Conservation (phyloP, 2,888 invertebrate genomes). For the Tuberolachnus salignus region DNA sequence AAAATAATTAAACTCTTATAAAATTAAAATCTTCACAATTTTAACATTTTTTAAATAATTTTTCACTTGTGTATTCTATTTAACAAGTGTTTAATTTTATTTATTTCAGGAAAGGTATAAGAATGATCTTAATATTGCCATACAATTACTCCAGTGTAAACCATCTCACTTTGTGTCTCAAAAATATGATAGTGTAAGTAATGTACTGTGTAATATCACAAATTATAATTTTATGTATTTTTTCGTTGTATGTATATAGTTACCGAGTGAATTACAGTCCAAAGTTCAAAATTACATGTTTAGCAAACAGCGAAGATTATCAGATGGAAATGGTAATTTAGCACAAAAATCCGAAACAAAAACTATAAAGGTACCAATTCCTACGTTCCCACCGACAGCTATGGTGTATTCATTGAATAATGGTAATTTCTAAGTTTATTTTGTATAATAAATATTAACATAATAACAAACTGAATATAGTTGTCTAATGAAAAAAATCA, state of each 20-base stretch:
- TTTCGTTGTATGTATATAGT: conserved; percentile 66
- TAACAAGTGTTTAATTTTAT: too few species aligned
- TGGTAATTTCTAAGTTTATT: conserved; percentile 51
- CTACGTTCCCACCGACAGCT: conserved; percentile 83
- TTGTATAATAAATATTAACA: conserved; percentile 56
- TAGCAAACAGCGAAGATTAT: conserved; percentile 67
- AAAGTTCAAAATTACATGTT: conserved; percentile 81
- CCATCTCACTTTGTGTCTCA: conserved; percentile 93
- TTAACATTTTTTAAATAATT: too few species aligned
- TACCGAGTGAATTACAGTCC: conserved; percentile 89
- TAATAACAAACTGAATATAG: too few species aligned
- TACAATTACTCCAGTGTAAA: conserved; percentile 92
- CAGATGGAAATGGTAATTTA: conserved; percentile 62
- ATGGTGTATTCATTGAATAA: conserved; percentile 72
- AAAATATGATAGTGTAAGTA: conserved; percentile 83
- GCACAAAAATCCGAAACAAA: conserved; percentile 64
- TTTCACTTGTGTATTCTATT: too few species aligned
- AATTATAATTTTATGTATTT: background rate
- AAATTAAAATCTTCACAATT: too few species aligned
- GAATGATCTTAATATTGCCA: conserved; percentile 90
- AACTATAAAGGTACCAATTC: conserved; percentile 76
- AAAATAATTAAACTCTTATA: too few species aligned
- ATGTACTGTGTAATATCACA: background rate
- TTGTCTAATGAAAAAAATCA: too few species aligned
- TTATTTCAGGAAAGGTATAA: conserved; percentile 84